A percentile compares a stretch with the other conserved stretches of the same genome.
Conservation (phyloP, 2,113 vertebrate species). For the Paralichthys olivaceus region DNA sequence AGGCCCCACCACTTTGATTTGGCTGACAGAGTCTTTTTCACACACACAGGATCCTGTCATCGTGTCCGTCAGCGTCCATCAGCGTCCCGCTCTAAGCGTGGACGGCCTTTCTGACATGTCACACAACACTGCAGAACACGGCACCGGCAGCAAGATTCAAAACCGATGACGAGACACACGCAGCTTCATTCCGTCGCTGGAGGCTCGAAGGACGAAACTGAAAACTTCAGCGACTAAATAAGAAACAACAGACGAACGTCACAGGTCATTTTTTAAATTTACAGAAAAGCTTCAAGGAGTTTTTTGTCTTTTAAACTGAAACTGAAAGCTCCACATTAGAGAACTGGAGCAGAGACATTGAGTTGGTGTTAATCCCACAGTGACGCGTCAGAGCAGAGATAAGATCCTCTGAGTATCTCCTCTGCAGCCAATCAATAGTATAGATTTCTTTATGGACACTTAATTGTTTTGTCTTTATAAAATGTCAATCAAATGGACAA, state of each 20-base stretch:
- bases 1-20: neutral
- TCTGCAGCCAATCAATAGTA: too few relatives aligned
- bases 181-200: neutral
- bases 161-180: neutral
- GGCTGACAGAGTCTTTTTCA: neutral
- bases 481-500: too few relatives aligned
- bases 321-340: too few relatives aligned
- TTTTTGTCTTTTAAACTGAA: too few relatives aligned
- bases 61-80: neutral
- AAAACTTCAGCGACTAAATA: neutral
- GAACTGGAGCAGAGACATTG: too few relatives aligned
- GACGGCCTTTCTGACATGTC: conserved; percentile 37
- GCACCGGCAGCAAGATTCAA: conserved; percentile 16
- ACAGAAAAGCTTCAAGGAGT: too few relatives aligned
- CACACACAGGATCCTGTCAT: neutral
- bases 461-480: too few relatives aligned
- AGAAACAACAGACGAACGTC: neutral
- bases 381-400: too few relatives aligned
- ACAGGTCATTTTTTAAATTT: neutral
- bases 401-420: too few relatives aligned
- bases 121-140: conserved; percentile 12
- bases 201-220: neutral
- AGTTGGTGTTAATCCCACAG: too few relatives aligned
- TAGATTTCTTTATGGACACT: too few relatives aligned
- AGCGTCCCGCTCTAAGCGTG: neutral